phyloP scores from a whole-genome alignment of 1,140 invertebrate genomes.

The Drosophila nannoptera region DNA sequence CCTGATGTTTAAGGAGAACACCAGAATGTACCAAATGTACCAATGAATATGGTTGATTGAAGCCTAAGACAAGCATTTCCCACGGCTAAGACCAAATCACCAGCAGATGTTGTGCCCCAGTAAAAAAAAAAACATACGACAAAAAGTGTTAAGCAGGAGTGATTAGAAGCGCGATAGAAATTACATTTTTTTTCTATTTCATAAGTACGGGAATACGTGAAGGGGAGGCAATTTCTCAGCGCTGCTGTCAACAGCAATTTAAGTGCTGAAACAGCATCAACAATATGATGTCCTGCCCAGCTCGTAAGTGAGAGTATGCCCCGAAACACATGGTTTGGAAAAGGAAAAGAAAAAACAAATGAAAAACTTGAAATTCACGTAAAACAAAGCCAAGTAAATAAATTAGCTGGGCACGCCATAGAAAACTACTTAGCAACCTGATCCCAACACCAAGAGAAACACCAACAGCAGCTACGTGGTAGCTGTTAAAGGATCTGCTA shows the following conservation, averaged over 20 bases:
- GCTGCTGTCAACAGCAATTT: conserved; percentile 70
- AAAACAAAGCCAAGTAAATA: conserved; percentile 59
- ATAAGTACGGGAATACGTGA: conserved; percentile 41
- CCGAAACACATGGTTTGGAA: too few relatives aligned
- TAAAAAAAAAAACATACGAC: conserved; percentile 12
- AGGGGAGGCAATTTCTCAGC: conserved; percentile 61
- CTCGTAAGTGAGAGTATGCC: too few relatives aligned
- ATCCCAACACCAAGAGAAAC: conserved; percentile 32
- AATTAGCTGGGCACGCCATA: conserved; percentile 63
- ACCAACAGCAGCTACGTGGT: conserved; percentile 28
- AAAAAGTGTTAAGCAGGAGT: conserved; percentile 50
- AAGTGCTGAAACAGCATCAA: conserved; percentile 50
- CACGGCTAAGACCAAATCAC: conserved; percentile 35
- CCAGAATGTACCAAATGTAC: too few relatives aligned
- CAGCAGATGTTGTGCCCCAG: conserved; percentile 31
- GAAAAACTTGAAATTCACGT: conserved; percentile 31
- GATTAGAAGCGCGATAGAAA: conserved; percentile 60
- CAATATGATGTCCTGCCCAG: conserved; percentile 10
- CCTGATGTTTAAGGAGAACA: too few relatives aligned
- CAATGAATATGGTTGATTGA: conserved; percentile 38
- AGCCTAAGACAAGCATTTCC: conserved; percentile 43
- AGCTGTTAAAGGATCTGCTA: conserved; percentile 42
- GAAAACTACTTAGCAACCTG: conserved; percentile 57
- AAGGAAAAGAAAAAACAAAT: conserved; percentile 21
- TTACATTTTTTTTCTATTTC: conserved; percentile 65